Evolutionary conservation across 2,797 vertebrate species (phyloP), one percentile per base, ranked within the genome.

Genomic region (Acomys russatus): DNA sequence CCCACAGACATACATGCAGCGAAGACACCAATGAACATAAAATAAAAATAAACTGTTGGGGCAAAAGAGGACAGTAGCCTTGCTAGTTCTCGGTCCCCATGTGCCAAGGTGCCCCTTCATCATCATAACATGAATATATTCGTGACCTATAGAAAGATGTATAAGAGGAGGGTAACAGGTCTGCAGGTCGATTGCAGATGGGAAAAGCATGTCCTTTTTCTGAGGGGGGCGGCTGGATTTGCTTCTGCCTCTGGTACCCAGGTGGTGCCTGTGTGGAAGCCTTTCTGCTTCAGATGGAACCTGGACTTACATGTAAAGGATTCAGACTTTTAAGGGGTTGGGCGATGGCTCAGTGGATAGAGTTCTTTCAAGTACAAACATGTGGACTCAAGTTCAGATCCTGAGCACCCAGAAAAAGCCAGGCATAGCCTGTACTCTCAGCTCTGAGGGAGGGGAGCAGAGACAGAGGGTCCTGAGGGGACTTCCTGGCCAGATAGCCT

Each of bases 181-280:
- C 71, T 1, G 10, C 0, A 7, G 23, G 59, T 12, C 18, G 0
- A 25, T 0, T 2, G 35, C 49, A 20, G 14, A 18, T 18, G 0
- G 49, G 25, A 79, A 38, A 38, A 51, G 70, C 9, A 5, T 25
- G 63, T 9, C 28, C 59, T 33, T 4, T 51, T 30, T 33, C 11
- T 51, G n/a, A 44, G 54, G 12, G 17, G 10, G 30, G 6, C 2
- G 0, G 1, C 63, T 28, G 59, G 44, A 54, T 15, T 54, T 20
- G 1, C 51, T 59, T 51, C 59, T n/a, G 11, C 23, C 71, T 15
- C 15, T 18, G 30, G n/a, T 44, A 23, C 63, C 9, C 49, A 28
- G 66, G 49, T 23, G n/a, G 25, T 3, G 1, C 44, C 44, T 2
- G 3, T 15, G 64, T 54, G 23, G 22, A 20, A 1, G 23, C 6